Conservation (phyloP, 2,888 invertebrate genomes). For the Atethmia centrago region DNA sequence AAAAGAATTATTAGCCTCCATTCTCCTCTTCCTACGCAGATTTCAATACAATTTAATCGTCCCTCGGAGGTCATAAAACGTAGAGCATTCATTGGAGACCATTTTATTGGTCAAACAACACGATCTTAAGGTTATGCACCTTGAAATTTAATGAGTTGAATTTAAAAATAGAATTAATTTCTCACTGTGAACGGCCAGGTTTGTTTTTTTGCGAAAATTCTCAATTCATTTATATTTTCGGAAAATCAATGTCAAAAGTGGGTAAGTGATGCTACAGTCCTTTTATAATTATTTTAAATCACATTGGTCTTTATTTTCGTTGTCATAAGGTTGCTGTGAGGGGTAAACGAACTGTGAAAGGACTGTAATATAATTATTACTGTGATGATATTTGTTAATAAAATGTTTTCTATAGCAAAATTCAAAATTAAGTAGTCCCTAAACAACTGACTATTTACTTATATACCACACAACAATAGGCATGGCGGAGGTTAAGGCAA, state of each 20-base stretch:
- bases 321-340: too few species aligned
- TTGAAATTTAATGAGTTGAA: slow-evolving; percentile 15
- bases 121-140: slow-evolving; percentile 12
- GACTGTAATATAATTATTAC: background rate
- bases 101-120: slow-evolving; percentile 32
- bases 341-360: too few species aligned
- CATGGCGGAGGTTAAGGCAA: slow-evolving; percentile 12
- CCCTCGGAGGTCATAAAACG: slow-evolving; percentile 22
- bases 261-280: background rate
- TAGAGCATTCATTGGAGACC: slow-evolving; percentile 26
- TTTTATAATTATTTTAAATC: background rate
- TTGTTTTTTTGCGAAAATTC: background rate
- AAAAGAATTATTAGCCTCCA: slow-evolving; percentile 10
- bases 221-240: background rate
- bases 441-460: background rate
- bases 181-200: background rate
- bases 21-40: slow-evolving; percentile 21
- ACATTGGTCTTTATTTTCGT: too few species aligned
- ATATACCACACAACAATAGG: background rate
- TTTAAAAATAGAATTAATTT: slow-evolving; percentile 16
- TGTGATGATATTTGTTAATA: too few species aligned
- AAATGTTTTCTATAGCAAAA: too few species aligned
- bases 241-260: background rate
- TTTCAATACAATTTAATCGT: slow-evolving; percentile 36
- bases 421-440: too few species aligned